A percentile compares a stretch with the other conserved stretches of the same genome.
Evolutionary conservation across 2,797 vertebrate species (phyloP).

Genomic region (Momotus momota): DNA sequence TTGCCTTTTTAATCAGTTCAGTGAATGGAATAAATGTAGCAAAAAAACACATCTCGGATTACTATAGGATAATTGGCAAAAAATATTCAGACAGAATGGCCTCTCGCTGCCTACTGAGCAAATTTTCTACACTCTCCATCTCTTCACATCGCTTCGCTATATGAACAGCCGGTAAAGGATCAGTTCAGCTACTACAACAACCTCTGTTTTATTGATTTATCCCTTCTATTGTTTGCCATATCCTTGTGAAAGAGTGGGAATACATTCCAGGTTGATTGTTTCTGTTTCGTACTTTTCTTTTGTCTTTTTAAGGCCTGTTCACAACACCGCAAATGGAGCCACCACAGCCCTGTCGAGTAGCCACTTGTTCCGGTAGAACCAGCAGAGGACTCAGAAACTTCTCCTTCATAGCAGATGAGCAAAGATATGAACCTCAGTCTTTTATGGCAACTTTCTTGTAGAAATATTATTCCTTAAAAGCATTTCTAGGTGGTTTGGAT

Average conservation of each 20-base stretch:
- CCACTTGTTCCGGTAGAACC: background rate
- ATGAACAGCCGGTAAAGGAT: background rate
- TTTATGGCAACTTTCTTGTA: background rate
- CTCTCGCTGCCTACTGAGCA: background rate
- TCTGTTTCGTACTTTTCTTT: background rate
- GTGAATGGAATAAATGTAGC: background rate
- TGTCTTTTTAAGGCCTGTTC: background rate
- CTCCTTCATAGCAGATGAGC: background rate
- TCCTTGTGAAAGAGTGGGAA: background rate
- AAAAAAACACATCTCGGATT: background rate
- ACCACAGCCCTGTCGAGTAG: background rate
- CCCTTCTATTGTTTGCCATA: background rate
- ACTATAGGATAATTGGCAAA: background rate
- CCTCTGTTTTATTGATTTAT: background rate
- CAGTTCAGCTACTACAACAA: background rate
- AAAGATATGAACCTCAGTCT: background rate
- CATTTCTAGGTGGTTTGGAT: background rate
- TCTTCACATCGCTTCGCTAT: background rate
- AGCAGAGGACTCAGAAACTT: background rate
- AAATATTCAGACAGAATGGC: background rate
- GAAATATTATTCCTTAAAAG: background rate
- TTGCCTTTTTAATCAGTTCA: background rate
- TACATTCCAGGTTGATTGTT: background rate
- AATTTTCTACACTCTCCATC: background rate
- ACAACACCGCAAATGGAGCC: background rate